A percentile compares a stretch with the other conserved stretches of the same genome.
phyloP scores from a whole-genome alignment of 2,888 invertebrate species.

The Coenonympha glycerion region DNA sequence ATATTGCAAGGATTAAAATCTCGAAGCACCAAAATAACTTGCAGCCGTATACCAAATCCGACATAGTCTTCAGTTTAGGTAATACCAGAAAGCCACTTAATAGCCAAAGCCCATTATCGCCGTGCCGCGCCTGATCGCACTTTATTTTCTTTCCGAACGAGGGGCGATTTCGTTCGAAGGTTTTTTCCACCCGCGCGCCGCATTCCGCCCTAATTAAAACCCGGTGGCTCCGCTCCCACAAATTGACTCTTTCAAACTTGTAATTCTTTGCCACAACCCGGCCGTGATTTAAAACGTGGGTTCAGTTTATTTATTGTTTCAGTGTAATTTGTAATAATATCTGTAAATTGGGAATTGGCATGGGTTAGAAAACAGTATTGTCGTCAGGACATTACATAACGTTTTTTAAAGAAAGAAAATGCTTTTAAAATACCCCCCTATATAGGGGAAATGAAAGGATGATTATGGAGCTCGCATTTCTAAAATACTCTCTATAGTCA shows the following conservation, averaged over 20 bases:
- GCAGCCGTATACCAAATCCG: too few relatives aligned
- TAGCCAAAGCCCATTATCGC: conserved; percentile 31
- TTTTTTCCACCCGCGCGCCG: conserved; percentile 36
- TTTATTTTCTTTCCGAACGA: conserved; percentile 42
- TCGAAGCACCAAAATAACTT: too few relatives aligned
- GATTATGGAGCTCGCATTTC: too few relatives aligned
- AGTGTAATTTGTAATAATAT: too few relatives aligned
- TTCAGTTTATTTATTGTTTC: conserved; percentile 5
- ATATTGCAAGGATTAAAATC: too few relatives aligned
- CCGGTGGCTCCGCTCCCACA: conserved; percentile 37
- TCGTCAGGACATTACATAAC: too few relatives aligned
- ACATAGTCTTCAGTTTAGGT: background rate
- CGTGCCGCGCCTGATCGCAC: conserved; percentile 31
- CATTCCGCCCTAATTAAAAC: conserved; percentile 52
- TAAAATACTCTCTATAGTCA: too few relatives aligned
- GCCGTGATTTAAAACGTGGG: conserved; percentile 12
- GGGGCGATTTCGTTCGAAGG: conserved; percentile 37
- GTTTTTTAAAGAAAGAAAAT: too few relatives aligned
- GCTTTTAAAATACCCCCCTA: too few relatives aligned
- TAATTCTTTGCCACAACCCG: conserved; percentile 36
- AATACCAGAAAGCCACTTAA: conserved; percentile 14
- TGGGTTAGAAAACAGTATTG: too few relatives aligned
- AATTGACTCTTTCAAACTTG: conserved; percentile 60
- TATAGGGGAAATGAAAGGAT: too few relatives aligned
- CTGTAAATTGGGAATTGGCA: too few relatives aligned